Conservation (phyloP, 1,140 invertebrate species). For the Phthorimaea operculella region DNA sequence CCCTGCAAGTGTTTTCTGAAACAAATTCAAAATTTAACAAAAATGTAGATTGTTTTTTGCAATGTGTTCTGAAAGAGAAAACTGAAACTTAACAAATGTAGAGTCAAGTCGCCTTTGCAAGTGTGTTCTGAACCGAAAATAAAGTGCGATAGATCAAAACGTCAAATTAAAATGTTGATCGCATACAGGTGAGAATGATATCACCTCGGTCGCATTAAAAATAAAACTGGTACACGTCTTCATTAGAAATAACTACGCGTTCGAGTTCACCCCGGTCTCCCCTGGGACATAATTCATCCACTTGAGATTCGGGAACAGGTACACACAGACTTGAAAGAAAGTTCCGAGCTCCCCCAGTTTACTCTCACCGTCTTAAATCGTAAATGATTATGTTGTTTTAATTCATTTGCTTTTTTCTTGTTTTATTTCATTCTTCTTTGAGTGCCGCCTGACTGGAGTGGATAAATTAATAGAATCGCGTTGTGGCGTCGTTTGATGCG, state of each 20-base stretch:
- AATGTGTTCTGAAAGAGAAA: too few species aligned
- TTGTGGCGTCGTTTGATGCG: slow-evolving; percentile 29
- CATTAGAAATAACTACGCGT: slow-evolving; percentile 52
- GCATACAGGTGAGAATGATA: slow-evolving; percentile 41
- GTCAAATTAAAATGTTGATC: neutral
- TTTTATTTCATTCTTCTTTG: slow-evolving; percentile 46
- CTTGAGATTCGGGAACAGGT: slow-evolving; percentile 59
- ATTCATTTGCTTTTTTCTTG: slow-evolving; percentile 62
- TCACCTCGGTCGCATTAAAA: slow-evolving; percentile 46
- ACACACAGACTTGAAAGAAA: slow-evolving; percentile 61
- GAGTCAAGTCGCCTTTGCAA: too few species aligned
- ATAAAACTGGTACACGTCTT: slow-evolving; percentile 56
- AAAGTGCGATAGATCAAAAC: too few species aligned
- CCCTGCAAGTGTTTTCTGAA: too few species aligned
- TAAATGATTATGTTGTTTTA: slow-evolving; percentile 66
- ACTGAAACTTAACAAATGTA: too few species aligned
- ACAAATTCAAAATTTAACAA: too few species aligned
- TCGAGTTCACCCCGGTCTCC: slow-evolving; percentile 47
- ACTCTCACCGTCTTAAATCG: slow-evolving; percentile 52
- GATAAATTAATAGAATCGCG: slow-evolving; percentile 18
- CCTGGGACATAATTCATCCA: slow-evolving; percentile 61
- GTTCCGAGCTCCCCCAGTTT: slow-evolving; percentile 49
- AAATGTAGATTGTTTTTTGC: too few species aligned
- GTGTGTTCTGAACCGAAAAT: too few species aligned
- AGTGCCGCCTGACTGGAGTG: slow-evolving; percentile 60